phyloP scores from a whole-genome alignment of 2,113 vertebrate species.

The Bufo bufo region DNA sequence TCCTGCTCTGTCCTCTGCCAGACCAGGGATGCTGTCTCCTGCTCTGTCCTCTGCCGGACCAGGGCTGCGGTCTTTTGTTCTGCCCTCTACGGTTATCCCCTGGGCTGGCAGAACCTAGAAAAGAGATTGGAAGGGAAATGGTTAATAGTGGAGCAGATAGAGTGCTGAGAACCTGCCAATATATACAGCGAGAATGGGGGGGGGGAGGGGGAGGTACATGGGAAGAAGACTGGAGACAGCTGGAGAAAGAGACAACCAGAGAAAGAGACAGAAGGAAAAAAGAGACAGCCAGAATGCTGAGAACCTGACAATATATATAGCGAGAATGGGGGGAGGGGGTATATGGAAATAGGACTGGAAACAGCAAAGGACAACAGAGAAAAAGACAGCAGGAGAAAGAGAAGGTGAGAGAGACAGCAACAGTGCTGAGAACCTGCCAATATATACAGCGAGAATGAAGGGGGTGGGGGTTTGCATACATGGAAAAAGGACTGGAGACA shows the following conservation, averaged over 20 bases:
- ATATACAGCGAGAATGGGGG: not conserved
- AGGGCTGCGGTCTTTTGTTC: too few species aligned
- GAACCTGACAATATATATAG: not conserved
- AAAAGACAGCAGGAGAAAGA: not conserved
- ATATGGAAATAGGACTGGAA: not conserved
- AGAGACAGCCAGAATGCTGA: not conserved
- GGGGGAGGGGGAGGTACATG: not conserved
- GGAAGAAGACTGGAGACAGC: not conserved
- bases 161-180: not conserved
- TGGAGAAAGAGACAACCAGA: not conserved
- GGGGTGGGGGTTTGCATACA: too few species aligned
- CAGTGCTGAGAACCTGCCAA: not conserved
- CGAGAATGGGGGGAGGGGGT: not conserved
- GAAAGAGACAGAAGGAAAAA: not conserved
- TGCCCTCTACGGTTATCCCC: too few species aligned
- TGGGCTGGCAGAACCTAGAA: not conserved
- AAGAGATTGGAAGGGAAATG: not conserved
- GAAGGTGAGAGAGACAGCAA: not conserved
- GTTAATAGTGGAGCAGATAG: not conserved
- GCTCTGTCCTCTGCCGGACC: too few species aligned
- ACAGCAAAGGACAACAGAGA: not conserved
- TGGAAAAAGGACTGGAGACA: not conserved
- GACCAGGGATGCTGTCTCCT: too few species aligned
- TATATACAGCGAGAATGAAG: not conserved
- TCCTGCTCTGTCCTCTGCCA: too few species aligned